Evolutionary conservation across 1,140 invertebrate genomes (phyloP).

Genomic region (Sesamia nonagrioides): DNA sequence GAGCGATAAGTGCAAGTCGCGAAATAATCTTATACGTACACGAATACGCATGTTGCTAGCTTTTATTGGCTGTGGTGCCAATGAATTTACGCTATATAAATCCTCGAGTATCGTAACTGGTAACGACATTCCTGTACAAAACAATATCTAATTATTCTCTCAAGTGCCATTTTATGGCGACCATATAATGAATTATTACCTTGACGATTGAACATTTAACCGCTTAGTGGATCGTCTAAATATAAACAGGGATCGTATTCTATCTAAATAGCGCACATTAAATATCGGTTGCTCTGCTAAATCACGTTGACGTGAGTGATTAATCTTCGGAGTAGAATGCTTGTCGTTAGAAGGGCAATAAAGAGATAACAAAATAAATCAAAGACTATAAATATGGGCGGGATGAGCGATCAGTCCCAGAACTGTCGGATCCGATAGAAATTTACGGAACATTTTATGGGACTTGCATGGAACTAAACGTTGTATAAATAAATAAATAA

Average conservation of each 20-base stretch:
- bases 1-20: neutral
- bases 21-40: conserved; percentile 6
- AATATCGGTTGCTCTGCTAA: conserved; percentile 86
- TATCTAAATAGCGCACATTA: conserved; percentile 84
- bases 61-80: conserved; percentile 17
- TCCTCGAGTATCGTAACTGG: conserved; percentile 23
- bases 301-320: conserved; percentile 84
- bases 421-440: conserved; percentile 76
- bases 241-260: conserved; percentile 79
- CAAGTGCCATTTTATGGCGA: conserved; percentile 45
- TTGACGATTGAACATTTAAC: conserved; percentile 73
- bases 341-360: conserved; percentile 85
- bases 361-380: conserved; percentile 87
- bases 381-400: conserved; percentile 82
- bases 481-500: conserved; percentile 82
- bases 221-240: conserved; percentile 74
- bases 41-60: conserved; percentile 19
- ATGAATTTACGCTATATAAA: conserved; percentile 29
- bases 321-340: conserved; percentile 84
- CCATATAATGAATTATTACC: conserved; percentile 59
- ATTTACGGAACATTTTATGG: conserved; percentile 84
- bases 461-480: conserved; percentile 71
- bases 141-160: conserved; percentile 56
- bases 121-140: conserved; percentile 49
- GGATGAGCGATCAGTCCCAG: conserved; percentile 82